Base-by-base conservation (phyloP, 1,140 invertebrate genomes). In the Colletes latitarsis region DNA sequence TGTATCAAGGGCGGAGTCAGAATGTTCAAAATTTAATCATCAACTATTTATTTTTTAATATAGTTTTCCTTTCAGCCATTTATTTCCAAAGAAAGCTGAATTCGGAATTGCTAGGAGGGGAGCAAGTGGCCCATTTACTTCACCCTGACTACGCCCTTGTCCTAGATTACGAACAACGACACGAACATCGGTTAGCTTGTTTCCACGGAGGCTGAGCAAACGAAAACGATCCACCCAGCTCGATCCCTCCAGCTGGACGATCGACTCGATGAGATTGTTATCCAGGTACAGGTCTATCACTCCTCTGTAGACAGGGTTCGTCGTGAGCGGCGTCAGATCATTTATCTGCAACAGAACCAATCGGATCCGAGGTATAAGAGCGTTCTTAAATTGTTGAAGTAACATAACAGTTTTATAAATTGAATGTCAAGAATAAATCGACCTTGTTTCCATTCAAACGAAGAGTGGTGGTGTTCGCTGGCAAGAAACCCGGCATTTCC, bases 141-240 rank as follows among this genome's bases (percentile, higher is more conserved):
- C 30, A 30, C 2, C 30, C 30, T 30, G 30, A 30, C 30, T 30
- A 30, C 21, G 43, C 4, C 43, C 9, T 6, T 67, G 43, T 67
- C 68, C 6, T 21, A 80, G 60, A 66, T 73, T 9, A 10, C 6
- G 3, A 10, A 19, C 6, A 17, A 64, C 6, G 30, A 60, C 68
- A 91, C 89, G 84, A 89, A 97, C 96, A 92, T 97, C 95, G 43
- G 94, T 94, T 30, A 98, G 89, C 90, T 94, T 93, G 92, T 98
- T 98, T 39, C 95, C 95, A 41, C 94, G 94, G 39, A 98, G 92
- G 88, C 95, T 97, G 1, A 97, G 92, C 3, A 97, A 94, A 70
- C 96, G 94, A 89, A 97, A 97, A 67, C 95, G 94, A 21, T 95
- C 93, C 66, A 98, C 94, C 96, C 96, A 98, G 83, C 96, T 94